Evolutionary conservation across 2,797 vertebrate species (phyloP).

Genomic region (Myotis daubentonii): DNA sequence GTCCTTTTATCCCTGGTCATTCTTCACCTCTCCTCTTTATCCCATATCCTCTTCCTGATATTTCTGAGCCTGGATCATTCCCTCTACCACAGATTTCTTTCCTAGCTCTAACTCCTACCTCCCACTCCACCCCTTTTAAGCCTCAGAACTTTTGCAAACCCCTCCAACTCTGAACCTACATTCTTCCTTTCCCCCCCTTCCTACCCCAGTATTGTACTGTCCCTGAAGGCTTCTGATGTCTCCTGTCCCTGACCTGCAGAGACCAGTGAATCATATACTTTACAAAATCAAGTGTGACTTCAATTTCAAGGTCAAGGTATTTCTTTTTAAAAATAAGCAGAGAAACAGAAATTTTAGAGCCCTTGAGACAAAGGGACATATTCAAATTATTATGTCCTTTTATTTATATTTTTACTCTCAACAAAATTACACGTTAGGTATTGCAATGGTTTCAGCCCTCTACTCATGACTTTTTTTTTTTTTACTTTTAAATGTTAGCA

Average conservation of each 20-base stretch:
- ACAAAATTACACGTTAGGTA: neutral
- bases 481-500: neutral
- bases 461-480: neutral
- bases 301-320: constrained; percentile 1
- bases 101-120: neutral
- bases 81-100: neutral
- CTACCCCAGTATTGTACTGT: neutral
- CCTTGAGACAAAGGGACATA: neutral
- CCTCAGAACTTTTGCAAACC: neutral
- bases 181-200: neutral
- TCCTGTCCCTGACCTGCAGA: neutral
- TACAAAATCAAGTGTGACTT: neutral
- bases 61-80: neutral
- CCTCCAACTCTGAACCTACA: neutral
- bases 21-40: neutral
- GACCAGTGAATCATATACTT: neutral
- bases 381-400: constrained; percentile 13
- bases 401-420: neutral
- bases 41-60: neutral
- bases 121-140: neutral
- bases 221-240: neutral
- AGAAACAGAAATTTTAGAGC: constrained; percentile 17
- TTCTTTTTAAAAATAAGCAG: constrained; percentile 16
- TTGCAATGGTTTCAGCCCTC: neutral
- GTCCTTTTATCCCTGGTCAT: neutral